phyloP scores from a whole-genome alignment of 92 coral and sea anemone species.

The Paragorgia papillata region DNA sequence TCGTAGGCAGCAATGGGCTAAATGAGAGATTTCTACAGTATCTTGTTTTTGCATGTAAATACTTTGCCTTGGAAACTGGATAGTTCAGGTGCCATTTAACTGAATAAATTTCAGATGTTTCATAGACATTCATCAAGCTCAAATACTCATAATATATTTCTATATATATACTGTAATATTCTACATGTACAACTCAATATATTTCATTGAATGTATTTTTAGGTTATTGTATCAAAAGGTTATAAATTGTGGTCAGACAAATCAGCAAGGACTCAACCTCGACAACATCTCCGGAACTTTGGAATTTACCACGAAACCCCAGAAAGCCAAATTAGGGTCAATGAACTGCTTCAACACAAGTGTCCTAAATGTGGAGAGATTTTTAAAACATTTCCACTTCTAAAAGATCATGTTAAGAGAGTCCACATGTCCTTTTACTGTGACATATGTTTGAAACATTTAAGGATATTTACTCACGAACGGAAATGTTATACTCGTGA shows the following conservation, averaged over 20 bases:
- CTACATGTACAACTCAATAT: too few species aligned
- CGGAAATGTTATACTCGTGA: conserved; percentile 73
- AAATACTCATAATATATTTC: too few species aligned
- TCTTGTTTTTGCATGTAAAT: too few species aligned
- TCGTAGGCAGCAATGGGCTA: too few species aligned
- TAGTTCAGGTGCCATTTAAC: too few species aligned
- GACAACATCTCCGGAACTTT: conserved; percentile 47
- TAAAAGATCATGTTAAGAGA: conserved; percentile 75
- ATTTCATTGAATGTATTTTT: not conserved
- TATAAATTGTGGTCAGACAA: conserved; percentile 53
- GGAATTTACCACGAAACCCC: conserved; percentile 65
- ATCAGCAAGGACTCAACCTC: conserved; percentile 19
- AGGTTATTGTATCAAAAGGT: conserved; percentile 76
- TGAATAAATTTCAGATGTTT: too few species aligned
- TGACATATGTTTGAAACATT: conserved; percentile 76
- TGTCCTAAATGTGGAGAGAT: conserved; percentile 65
- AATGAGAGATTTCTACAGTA: too few species aligned
- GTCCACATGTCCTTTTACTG: conserved; percentile 72
- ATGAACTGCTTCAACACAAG: conserved; percentile 72
- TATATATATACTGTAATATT: too few species aligned
- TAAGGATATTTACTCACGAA: conserved; percentile 82
- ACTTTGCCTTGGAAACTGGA: too few species aligned
- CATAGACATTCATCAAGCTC: too few species aligned
- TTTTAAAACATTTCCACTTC: conserved; percentile 55
- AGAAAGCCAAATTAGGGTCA: conserved; percentile 68